These are phyloP conservation scores for Psylliodes chrysocephalus DNA, from an alignment of 2,888 invertebrate species.

Conservation along the genomic window DNA sequence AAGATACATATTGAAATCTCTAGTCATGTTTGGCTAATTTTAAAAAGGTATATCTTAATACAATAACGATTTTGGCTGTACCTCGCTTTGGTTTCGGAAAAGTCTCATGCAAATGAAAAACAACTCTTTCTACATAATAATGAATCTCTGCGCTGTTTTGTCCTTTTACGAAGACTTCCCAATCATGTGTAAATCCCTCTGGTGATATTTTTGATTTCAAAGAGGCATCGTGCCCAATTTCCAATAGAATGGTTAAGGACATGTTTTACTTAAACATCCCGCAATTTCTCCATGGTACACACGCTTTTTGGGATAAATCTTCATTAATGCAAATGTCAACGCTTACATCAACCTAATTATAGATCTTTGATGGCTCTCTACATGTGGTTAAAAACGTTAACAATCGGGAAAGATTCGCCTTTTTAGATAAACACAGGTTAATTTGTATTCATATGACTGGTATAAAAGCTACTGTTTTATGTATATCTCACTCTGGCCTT, in stretches of 20 bases:
- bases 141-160: conserved; percentile 88
- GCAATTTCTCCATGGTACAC: conserved; percentile 39
- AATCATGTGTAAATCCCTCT: conserved; percentile 96
- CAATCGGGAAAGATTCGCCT: conserved; percentile 1
- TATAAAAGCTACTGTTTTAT: conserved; percentile 11
- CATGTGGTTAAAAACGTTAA: conserved; percentile 40
- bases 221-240: conserved; percentile 91
- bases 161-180: conserved; percentile 94
- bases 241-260: conserved; percentile 84
- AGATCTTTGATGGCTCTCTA: conserved; percentile 39
- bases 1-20: too few species aligned
- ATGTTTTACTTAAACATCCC: conserved; percentile 62
- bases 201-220: conserved; percentile 83
- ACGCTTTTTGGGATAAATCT: conserved; percentile 34
- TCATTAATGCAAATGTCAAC: conserved; percentile 40
- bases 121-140: conserved; percentile 91
- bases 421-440: conserved; percentile 8
- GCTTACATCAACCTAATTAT: conserved; percentile 45
- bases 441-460: conserved; percentile 1
- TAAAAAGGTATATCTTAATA: too few species aligned
- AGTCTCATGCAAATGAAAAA: conserved; percentile 90
- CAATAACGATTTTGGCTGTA: conserved; percentile 63
- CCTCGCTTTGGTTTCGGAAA: conserved; percentile 93
- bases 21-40: too few species aligned
- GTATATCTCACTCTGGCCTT: conserved; percentile 21